Conservation (phyloP, 1,140 invertebrate genomes). For the Drosophila kanapiae region DNA sequence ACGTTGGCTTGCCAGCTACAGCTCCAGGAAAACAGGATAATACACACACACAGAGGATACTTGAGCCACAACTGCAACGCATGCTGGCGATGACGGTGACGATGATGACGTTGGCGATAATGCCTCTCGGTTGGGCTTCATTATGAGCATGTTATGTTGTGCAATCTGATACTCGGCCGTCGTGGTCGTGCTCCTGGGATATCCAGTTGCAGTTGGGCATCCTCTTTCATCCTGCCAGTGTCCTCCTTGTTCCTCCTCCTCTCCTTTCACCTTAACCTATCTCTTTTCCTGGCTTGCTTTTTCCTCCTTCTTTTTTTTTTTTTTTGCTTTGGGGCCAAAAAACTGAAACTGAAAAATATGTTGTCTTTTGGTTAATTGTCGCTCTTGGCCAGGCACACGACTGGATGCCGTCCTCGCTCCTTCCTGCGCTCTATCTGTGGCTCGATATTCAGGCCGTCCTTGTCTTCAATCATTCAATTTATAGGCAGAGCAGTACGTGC, state of each 20-base stretch:
- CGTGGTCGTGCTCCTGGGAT: constrained; percentile 63
- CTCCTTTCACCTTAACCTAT: constrained; percentile 6
- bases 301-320: neutral
- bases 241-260: neutral
- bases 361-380: constrained; percentile 59
- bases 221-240: constrained; percentile 27
- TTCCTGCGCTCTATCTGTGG: neutral
- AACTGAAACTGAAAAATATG: constrained; percentile 37
- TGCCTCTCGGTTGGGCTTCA: constrained; percentile 40
- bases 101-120: constrained; percentile 50
- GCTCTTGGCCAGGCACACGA: constrained; percentile 64
- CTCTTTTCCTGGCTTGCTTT: neutral
- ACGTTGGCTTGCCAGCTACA: constrained; percentile 57
- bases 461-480: constrained; percentile 76
- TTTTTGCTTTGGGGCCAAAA: constrained; percentile 23
- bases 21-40: constrained; percentile 52
- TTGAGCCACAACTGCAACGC: constrained; percentile 55
- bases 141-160: constrained; percentile 61
- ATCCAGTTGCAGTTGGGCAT: constrained; percentile 71
- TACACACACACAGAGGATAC: constrained; percentile 42
- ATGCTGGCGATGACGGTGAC: constrained; percentile 31
- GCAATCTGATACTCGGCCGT: constrained; percentile 73
- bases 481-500: constrained; percentile 46
- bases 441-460: constrained; percentile 12
- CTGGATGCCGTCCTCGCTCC: neutral